These are phyloP conservation scores for Coenonympha arcania DNA, from an alignment of 2,888 invertebrate genomes.

Conservation along the genomic window DNA sequence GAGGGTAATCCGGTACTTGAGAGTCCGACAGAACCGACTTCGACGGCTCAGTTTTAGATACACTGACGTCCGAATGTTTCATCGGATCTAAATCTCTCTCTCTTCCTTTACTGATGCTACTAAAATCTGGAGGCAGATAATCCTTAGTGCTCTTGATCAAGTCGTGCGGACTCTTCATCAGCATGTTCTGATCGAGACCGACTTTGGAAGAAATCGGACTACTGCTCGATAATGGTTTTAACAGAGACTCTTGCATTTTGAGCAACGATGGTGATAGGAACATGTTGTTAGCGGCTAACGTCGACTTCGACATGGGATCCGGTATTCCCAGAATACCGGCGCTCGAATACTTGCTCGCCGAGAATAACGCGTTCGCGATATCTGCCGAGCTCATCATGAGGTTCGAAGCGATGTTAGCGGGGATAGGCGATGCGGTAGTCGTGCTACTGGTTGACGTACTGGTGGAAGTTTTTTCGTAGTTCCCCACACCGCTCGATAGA, in stretches of 20 bases:
- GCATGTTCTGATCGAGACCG: conserved; percentile 56
- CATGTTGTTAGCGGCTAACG: conserved; percentile 84
- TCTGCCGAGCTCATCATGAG: conserved; percentile 77
- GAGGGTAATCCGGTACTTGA: conserved; percentile 55
- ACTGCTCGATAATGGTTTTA: conserved; percentile 76
- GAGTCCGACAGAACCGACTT: conserved; percentile 51
- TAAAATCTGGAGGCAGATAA: conserved; percentile 71
- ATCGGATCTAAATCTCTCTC: conserved; percentile 61
- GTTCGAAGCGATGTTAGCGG: conserved; percentile 74
- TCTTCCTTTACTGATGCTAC: conserved; percentile 69
- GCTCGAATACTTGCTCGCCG: conserved; percentile 77
- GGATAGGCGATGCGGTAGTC: conserved; percentile 64
- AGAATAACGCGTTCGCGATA: conserved; percentile 79
- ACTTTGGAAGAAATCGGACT: conserved; percentile 70
- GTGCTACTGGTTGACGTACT: conserved; percentile 69
- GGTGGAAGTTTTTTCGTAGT: conserved; percentile 62
- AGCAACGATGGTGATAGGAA: conserved; percentile 82
- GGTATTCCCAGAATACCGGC: conserved; percentile 78
- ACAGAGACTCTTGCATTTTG: conserved; percentile 79
- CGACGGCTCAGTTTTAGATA: conserved; percentile 68
- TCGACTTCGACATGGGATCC: conserved; percentile 84
- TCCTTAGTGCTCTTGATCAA: conserved; percentile 62
- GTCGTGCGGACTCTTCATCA: conserved; percentile 67
- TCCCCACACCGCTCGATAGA: conserved; percentile 56
- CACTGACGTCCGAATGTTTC: conserved; percentile 58